phyloP scores from a whole-genome alignment of 2,113 vertebrate species.

The Trogon melanurus region DNA sequence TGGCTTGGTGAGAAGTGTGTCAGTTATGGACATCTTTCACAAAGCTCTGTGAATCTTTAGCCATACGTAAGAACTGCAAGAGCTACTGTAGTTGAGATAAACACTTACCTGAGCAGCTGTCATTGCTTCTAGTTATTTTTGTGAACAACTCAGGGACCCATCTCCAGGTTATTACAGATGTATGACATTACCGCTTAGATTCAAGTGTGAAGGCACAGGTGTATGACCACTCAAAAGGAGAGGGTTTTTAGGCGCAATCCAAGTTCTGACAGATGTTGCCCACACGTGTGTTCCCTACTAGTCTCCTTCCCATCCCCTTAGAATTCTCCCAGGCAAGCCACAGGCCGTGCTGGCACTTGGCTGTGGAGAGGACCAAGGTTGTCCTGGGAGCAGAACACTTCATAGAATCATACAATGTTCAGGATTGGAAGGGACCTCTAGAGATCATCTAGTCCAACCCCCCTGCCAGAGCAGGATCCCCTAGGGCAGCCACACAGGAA shows the following conservation, averaged over 20 bases:
- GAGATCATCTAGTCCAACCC: too few relatives aligned
- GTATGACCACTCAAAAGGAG: not conserved
- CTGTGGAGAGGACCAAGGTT: not conserved
- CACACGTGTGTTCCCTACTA: not conserved
- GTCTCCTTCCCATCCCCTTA: not conserved
- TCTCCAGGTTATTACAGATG: not conserved
- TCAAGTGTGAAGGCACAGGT: not conserved
- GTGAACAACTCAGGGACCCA: not conserved
- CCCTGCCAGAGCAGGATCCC: too few relatives aligned
- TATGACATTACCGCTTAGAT: not conserved
- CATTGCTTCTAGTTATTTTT: not conserved
- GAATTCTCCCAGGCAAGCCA: not conserved
- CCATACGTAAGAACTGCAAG: not conserved
- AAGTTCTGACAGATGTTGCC: not conserved
- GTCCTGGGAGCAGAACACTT: not conserved
- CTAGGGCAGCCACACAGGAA: too few relatives aligned
- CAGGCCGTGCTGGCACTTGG: not conserved
- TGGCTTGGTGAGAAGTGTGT: not conserved
- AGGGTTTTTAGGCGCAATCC: not conserved
- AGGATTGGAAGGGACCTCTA: too few relatives aligned
- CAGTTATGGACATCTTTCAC: not conserved
- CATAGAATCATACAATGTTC: rapidly evolving
- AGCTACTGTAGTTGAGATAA: not conserved
- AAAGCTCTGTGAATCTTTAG: not conserved
- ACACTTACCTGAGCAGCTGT: not conserved